Evolutionary conservation across 1,140 invertebrate genomes (phyloP).

Genomic region (Drosophila tsacasi): DNA sequence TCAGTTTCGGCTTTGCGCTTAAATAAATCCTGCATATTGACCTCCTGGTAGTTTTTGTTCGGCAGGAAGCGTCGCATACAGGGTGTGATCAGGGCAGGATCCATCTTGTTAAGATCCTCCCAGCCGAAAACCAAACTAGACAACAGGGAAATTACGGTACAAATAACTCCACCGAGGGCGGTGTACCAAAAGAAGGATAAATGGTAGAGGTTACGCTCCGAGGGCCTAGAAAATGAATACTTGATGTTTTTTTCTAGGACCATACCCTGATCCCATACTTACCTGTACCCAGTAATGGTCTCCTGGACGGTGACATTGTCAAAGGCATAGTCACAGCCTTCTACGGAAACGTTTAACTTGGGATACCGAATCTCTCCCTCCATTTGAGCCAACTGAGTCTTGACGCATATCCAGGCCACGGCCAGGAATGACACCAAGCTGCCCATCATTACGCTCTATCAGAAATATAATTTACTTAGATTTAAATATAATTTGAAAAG

Average conservation of each 20-base stretch:
- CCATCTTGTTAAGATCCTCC: constrained; percentile 62
- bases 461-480: constrained; percentile 11
- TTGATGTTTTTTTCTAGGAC: not conserved
- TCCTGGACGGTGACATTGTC: constrained; percentile 72
- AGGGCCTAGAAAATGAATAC: constrained; percentile 35
- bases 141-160: constrained; percentile 49
- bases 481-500: not conserved
- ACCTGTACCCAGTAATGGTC: constrained; percentile 63
- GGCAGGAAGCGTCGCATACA: constrained; percentile 73
- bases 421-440: constrained; percentile 64
- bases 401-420: constrained; percentile 66
- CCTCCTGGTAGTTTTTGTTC: constrained; percentile 52
- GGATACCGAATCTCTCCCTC: constrained; percentile 87
- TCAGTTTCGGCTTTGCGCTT: constrained; percentile 25
- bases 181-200: constrained; percentile 78
- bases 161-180: constrained; percentile 56
- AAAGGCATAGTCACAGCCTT: constrained; percentile 87
- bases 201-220: constrained; percentile 69
- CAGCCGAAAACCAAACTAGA: constrained; percentile 56
- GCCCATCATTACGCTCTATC: constrained; percentile 64
- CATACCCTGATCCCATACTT: constrained; percentile 5
- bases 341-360: constrained; percentile 87
- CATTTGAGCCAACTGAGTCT: constrained; percentile 89
- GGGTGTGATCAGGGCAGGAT: constrained; percentile 69
- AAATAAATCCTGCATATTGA: constrained; percentile 59